These are phyloP conservation scores for Papio anubis DNA, from an alignment of 2,113 vertebrate species.

Conservation along the genomic window DNA sequence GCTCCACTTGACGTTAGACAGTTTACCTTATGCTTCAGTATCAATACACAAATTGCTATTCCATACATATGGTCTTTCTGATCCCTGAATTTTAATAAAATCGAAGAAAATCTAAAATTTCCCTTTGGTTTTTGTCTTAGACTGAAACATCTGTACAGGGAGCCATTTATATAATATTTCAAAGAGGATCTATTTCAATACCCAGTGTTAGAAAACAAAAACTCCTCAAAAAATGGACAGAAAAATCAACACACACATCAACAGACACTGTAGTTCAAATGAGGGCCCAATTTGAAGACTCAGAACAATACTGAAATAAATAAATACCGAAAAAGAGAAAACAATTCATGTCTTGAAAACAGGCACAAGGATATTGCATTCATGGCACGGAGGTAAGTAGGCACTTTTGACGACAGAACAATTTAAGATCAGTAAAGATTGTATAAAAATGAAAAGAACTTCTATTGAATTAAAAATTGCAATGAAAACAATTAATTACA, in stretches of 20 bases:
- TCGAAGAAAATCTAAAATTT: background rate
- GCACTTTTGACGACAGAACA: background rate
- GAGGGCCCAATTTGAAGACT: background rate
- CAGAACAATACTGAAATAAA: constrained; percentile 25
- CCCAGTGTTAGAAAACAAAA: background rate
- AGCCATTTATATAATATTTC: background rate
- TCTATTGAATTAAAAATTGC: background rate
- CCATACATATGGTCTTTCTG: background rate
- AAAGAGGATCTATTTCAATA: background rate
- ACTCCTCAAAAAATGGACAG: background rate
- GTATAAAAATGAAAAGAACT: background rate
- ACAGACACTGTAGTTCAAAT: background rate
- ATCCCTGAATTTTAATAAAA: background rate
- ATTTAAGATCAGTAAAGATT: background rate
- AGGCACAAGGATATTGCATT: background rate
- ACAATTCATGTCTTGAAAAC: background rate
- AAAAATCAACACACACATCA: background rate
- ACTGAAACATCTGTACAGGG: background rate
- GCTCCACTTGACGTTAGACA: background rate
- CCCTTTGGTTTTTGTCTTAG: background rate
- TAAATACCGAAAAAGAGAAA: background rate
- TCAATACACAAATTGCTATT: background rate
- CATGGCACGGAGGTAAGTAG: background rate
- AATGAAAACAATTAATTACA: background rate
- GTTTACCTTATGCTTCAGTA: background rate